Percentiles rank a stretch among this genome's conserved stretches.
Evolutionary conservation across 1,140 invertebrate species (phyloP).

Genomic region (Eumeta japonica): DNA sequence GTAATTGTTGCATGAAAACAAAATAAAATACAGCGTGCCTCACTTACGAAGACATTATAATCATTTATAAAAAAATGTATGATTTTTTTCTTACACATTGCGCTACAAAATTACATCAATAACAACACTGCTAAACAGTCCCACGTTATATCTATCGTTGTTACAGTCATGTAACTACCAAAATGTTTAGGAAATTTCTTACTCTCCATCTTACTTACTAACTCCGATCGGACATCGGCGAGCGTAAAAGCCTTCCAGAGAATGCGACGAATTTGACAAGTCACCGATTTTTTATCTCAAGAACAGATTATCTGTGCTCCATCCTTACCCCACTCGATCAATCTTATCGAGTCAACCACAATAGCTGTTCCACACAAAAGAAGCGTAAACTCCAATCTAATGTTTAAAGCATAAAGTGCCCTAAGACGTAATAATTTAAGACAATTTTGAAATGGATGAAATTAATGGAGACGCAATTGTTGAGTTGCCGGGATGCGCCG

Average conservation of each 20-base stretch:
- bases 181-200: not conserved
- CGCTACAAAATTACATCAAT: not conserved
- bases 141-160: no score
- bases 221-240: constrained; percentile 23
- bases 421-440: no score
- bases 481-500: constrained; percentile 31
- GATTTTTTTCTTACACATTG: no score
- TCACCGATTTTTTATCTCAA: constrained; percentile 47
- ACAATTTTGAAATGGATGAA: constrained; percentile 7
- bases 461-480: constrained; percentile 22
- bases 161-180: not conserved
- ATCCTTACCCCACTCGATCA: constrained; percentile 55
- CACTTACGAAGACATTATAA: no score
- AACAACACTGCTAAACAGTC: no score
- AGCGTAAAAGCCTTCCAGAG: constrained; percentile 26
- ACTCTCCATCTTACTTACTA: not conserved
- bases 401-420: no score
- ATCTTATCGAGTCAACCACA: constrained; percentile 49
- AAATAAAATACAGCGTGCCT: no score
- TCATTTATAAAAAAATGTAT: no score
- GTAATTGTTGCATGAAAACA: no score
- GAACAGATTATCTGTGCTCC: constrained; percentile 47
- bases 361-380: no score
- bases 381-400: no score
- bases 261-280: constrained; percentile 55